These are phyloP conservation scores for Trichosurus vulpecula DNA, from an alignment of 2,797 vertebrate species.

Conservation along the genomic window DNA sequence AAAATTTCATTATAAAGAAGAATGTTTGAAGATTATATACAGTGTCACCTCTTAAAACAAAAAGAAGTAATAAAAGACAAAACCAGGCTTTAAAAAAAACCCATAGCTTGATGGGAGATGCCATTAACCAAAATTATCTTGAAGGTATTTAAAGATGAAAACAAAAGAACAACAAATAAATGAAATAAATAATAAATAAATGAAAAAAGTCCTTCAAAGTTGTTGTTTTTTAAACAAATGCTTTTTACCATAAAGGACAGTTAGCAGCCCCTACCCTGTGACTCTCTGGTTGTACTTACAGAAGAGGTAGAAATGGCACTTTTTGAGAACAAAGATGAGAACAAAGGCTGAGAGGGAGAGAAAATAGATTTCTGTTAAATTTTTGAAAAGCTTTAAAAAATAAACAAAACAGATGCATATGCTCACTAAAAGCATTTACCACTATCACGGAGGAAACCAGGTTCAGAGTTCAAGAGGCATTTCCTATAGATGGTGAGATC, in stretches of 20 bases:
- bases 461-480: too few relatives aligned
- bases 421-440: too few relatives aligned
- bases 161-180: background rate
- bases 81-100: background rate
- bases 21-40: too few relatives aligned
- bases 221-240: background rate
- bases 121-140: background rate
- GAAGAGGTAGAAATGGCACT: background rate
- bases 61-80: background rate
- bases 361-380: too few relatives aligned
- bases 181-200: background rate
- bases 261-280: background rate
- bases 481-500: too few relatives aligned
- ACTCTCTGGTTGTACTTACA: background rate
- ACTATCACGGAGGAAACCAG: too few relatives aligned
- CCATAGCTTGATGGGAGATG: background rate
- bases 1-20: too few relatives aligned
- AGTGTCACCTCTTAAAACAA: too few relatives aligned
- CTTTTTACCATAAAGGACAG: background rate
- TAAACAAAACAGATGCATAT: too few relatives aligned
- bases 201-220: background rate
- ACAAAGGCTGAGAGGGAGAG: too few relatives aligned
- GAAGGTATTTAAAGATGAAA: background rate
- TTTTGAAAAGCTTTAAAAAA: too few relatives aligned
- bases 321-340: background rate